Base-by-base conservation (phyloP, 2,797 vertebrate species). In the Poeciliopsis turneri region DNA sequence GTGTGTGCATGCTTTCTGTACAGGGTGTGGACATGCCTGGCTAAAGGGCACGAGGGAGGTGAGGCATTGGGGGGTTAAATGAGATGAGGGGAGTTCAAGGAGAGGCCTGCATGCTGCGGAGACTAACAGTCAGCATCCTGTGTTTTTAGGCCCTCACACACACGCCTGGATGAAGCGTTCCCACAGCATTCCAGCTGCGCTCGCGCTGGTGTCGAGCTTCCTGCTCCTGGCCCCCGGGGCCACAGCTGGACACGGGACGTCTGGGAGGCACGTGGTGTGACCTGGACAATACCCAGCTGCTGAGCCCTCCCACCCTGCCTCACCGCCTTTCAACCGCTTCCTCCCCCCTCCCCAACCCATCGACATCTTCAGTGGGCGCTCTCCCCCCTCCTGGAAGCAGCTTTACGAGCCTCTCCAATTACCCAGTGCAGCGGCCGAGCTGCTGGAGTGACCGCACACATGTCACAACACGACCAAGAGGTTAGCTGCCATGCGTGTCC, bases 401-500 rank as follows among this genome's bases (percentile, higher is more conserved):
- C 92, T 96, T 96, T 95, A 96, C 89, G 88, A 94, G 93, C 85
- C 85, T 93, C 94, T 95, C 93, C 88, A 93, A 92, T 96, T 95
- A 95, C 95, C 87, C 88, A 85, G 88, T 82, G 91, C 89, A 91
- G 94, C 94, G 94, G 92, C 87, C 84, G 90, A 84, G 90, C 94
- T 93, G 90, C 92, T 80, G 90, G 93, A 94, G 89, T 87, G 89
- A 94, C 94, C 84, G 92, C 92, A 94, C 88, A 93, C 95, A 94
- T 95, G 94, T 95, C 94, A 95, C 94, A 96, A 95, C 95, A 95
- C 53, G 81, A 95, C 95, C 92, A 79, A 87, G 95, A 95, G 94
- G 96, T 95, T 96, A 96, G 96, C 96, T 95, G 95, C 96, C 96
- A 97, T 97, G 97, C 96, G 95, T 96, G 96, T 95, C 96, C 96